These are phyloP conservation scores for Toxonevra muliebris DNA, from an alignment of 2,888 invertebrate genomes.

Conservation along the genomic window DNA sequence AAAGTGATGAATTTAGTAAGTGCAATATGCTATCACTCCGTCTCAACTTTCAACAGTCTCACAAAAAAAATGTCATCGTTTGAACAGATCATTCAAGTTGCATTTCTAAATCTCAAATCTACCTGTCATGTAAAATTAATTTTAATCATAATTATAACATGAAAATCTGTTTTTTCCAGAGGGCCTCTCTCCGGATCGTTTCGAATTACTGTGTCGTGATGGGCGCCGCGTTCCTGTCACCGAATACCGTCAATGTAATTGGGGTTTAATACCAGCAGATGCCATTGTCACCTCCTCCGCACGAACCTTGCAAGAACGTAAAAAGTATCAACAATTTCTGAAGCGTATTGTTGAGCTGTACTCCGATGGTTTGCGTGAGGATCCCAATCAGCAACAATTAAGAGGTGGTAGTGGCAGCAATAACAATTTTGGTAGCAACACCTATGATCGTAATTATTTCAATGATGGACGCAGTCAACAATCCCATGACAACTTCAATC, in stretches of 20 bases:
- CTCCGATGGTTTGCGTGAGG: conserved; percentile 50
- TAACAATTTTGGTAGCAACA: conserved; percentile 33
- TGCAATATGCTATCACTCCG: too few relatives aligned
- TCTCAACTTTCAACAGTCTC: conserved; percentile 3
- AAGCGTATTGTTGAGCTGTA: conserved; percentile 72
- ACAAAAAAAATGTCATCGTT: neutral
- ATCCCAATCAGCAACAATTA: conserved; percentile 41
- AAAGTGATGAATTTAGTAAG: conserved; percentile 71
- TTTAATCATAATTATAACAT: neutral
- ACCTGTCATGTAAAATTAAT: too few relatives aligned
- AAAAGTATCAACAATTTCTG: conserved; percentile 73
- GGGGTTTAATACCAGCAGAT: conserved; percentile 86
- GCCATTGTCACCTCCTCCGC: conserved; percentile 89
- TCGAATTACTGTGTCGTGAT: conserved; percentile 84
- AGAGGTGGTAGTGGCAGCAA: conserved; percentile 39
- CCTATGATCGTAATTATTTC: conserved; percentile 48
- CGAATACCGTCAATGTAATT: conserved; percentile 80
- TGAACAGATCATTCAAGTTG: too few relatives aligned
- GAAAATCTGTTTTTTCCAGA: conserved; percentile 62
- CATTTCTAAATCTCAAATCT: too few relatives aligned
- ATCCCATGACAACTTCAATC: conserved; percentile 40
- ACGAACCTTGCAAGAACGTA: conserved; percentile 62
- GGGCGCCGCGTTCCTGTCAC: conserved; percentile 75
- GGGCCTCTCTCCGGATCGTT: conserved; percentile 73
- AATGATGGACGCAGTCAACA: conserved; percentile 44